Base-by-base conservation (phyloP, 37 sponge, comb jelly and placozoan genomes). In the Crambe crambe region DNA sequence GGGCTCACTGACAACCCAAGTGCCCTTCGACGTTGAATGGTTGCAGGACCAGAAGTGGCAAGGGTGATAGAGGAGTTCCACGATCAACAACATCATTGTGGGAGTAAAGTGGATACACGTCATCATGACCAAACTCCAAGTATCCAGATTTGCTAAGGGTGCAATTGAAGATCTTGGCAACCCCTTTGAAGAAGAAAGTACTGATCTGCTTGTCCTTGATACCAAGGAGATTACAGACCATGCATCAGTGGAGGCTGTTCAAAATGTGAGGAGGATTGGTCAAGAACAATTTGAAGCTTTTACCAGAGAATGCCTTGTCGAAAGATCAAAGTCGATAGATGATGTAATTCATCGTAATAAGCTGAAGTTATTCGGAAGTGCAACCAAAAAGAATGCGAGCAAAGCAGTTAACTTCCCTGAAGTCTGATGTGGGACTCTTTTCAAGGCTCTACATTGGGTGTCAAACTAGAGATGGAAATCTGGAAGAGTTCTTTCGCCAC, bases 131-230 rank as follows among this genome's bases (percentile, higher is more conserved):
- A 83, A 41, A 75, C 57, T 62, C 20, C 64, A 27, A 74, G 76
- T 75, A 57, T 75, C 9, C 84, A 83, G 51, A 47, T 25, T 41
- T 51, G 61, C 27, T 22, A 39, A 58, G 1, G 61, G 20, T 75
- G 76, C 40, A 1, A 75, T 83, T 29, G 70, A 83, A 29, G 76
- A 83, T 1, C 8, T 83, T 4, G 84, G 84, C 38, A 83, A 83
- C 76, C 84, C 84, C 15, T 83, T 83, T 65, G 58, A 75, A 47
- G 68, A 83, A 43, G 76, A 73, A 34, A 75, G 76, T 56, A 2
- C 17, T 27, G 75, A 83, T 36, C n/a, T n/a, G n/a, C 42, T 73
- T 72, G 82, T 82, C 40, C 73, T 58, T 72, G 82, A 82, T 58
- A 83, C 36, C 68, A 83, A 83, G 76, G 75, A 75, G 35, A 83